Percentiles rank a stretch among this genome's conserved stretches.
phyloP scores from a whole-genome alignment of 2,113 vertebrate genomes.

The Laticauda laticaudata region DNA sequence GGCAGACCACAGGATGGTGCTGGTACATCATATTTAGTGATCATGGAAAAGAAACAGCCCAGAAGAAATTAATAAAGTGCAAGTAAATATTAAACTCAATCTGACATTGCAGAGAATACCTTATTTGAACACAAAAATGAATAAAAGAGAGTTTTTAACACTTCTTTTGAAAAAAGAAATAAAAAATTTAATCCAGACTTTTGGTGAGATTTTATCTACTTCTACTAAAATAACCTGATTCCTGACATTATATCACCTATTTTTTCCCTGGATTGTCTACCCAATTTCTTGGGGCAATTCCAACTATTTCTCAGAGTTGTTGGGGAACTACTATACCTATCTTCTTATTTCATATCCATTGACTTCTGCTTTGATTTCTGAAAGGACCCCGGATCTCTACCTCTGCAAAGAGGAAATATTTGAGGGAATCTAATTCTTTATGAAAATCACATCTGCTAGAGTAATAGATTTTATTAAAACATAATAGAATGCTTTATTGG shows the following conservation, averaged over 20 bases:
- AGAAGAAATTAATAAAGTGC: neutral
- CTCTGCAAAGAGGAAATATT: neutral
- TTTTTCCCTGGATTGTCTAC: neutral
- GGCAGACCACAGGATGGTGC: neutral
- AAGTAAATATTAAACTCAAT: neutral
- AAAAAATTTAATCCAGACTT: neutral
- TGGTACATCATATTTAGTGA: neutral
- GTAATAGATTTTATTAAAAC: neutral
- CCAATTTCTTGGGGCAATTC: neutral
- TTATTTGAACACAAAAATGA: neutral
- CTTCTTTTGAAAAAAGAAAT: neutral
- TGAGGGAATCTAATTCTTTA: neutral
- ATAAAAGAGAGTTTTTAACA: neutral
- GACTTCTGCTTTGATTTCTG: neutral
- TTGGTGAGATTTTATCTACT: neutral
- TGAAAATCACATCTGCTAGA: neutral
- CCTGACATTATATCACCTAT: neutral
- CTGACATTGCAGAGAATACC: neutral
- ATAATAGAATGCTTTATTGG: too few relatives aligned
- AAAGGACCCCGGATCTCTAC: neutral
- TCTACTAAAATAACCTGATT: neutral
- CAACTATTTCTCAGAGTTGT: neutral
- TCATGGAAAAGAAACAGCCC: neutral
- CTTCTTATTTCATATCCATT: neutral
- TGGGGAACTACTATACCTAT: neutral